phyloP scores from a whole-genome alignment of 1,140 invertebrate genomes.

The Tetramorium parvispinum region DNA sequence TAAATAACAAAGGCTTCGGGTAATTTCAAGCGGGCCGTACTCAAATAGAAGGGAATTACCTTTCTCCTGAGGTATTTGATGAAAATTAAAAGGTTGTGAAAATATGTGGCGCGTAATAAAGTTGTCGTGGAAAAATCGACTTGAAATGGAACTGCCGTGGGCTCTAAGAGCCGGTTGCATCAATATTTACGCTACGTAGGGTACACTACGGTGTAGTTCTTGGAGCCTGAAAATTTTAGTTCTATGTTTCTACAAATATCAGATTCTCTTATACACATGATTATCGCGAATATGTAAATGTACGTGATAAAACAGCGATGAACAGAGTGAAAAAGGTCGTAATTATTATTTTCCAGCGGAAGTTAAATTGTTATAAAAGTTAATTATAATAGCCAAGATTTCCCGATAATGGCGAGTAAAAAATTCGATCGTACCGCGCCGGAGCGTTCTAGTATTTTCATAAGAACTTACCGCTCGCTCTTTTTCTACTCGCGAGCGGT shows the following conservation, averaged over 20 bases:
- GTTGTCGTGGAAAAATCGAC: conserved; percentile 17
- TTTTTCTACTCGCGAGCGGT: not conserved
- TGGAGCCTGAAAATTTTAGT: not conserved
- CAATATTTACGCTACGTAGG: conserved; percentile 27
- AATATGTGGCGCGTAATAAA: conserved; percentile 28
- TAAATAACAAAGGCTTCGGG: conserved; percentile 24
- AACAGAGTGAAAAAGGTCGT: not conserved
- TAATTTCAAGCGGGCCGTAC: not conserved
- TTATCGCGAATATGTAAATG: not conserved
- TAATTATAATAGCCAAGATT: conserved; percentile 24
- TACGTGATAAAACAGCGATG: not conserved
- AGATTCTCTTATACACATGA: not conserved
- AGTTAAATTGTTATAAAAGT: conserved; percentile 9
- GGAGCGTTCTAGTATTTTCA: conserved; percentile 35
- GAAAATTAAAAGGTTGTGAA: conserved; percentile 30
- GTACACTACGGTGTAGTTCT: not conserved
- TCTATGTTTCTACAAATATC: conserved; percentile 16
- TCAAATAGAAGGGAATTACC: not conserved
- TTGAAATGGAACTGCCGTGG: conserved; percentile 1
- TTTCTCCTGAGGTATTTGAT: not conserved
- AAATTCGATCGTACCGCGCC: conserved; percentile 31
- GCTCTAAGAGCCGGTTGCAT: conserved; percentile 13
- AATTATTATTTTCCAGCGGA: conserved; percentile 2
- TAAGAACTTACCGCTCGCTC: conserved; percentile 33
- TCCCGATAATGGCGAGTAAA: conserved; percentile 16